Evolutionary conservation across 2,797 vertebrate species (phyloP), one percentile per base, ranked within the genome.

Genomic region (Lophotriccus pileatus): DNA sequence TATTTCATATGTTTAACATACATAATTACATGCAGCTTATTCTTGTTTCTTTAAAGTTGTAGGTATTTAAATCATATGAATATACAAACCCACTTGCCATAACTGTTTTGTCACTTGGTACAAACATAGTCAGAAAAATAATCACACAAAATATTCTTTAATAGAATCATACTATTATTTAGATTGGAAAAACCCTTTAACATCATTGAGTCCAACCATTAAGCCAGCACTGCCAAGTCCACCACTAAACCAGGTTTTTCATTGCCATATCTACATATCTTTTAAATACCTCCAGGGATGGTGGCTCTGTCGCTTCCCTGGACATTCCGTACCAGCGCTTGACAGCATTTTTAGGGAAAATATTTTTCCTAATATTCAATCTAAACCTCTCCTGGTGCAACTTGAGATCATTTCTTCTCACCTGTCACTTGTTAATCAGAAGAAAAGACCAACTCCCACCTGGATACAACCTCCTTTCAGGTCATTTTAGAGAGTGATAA

Each of bases 231-330:
- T 55, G 25, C 47, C 49, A 47, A 27, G 34, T 18, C 34, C 25
- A 32, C 21, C 34, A 16, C 43, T 32, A 55, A 55, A 70, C 25
- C 17, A 2, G 23, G 43, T 32, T 17, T 30, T 27, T 30, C 4
- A 64, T 15, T 9, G 7, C 16, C 59, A 37, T 19, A 7, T 14
- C 43, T 43, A 16, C 14, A 15, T 0, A 0, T 66, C n/a, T 46
- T 41, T 75, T 47, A 53, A 55, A 75, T 6, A 47, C 14, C 8
- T 32, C 17, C 18, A 23, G 41, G 10, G 6, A 7, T 27, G n/a
- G 12, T 27, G 12, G 27, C 16, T 34, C 27, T 24, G 32, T 13
- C 44, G 47, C n/a, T 47, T 66, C n/a, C 17, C 17, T 25, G 17
- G n/a, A n/a, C 44, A 47, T 18, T 17, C 17, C 34, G 17, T 47